Evolutionary conservation across 2,888 invertebrate species (phyloP).

Genomic region (Calameuta idolon): DNA sequence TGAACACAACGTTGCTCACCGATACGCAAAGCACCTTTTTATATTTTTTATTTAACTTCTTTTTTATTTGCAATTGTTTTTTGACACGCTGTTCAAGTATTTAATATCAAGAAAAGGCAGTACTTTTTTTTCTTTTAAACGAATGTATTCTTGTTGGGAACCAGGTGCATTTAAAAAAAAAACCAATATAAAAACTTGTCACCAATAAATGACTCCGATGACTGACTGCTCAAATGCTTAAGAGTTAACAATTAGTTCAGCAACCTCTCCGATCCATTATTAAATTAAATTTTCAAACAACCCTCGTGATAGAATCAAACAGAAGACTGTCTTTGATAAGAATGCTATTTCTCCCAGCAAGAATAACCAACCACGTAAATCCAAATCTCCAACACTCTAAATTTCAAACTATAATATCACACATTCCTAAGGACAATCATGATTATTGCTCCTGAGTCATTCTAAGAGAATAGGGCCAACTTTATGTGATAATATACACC

Average conservation of each 20-base stretch:
- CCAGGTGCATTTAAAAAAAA: not conserved
- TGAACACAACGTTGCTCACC: not conserved
- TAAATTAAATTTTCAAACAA: not conserved
- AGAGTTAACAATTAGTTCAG: not conserved
- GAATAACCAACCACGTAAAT: not conserved
- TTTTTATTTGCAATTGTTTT: not conserved
- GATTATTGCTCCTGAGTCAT: conserved; percentile 22
- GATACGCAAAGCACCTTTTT: too few relatives aligned
- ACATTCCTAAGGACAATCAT: conserved; percentile 27
- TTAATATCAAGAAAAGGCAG: not conserved
- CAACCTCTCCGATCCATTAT: not conserved
- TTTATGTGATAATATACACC: conserved; percentile 24
- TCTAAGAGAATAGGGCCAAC: conserved; percentile 20
- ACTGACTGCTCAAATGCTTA: not conserved
- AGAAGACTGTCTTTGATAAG: not conserved
- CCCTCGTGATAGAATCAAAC: not conserved
- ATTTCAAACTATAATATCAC: conserved; percentile 1
- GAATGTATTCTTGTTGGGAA: not conserved
- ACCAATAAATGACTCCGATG: not conserved
- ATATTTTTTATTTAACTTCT: too few relatives aligned
- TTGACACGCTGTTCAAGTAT: not conserved
- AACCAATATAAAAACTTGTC: not conserved
- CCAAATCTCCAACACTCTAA: not conserved
- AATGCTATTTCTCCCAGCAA: not conserved
- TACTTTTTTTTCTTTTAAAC: not conserved